These are phyloP conservation scores for Amphimedon queenslandica DNA, from an alignment of 37 sponge, comb jelly and placozoan genomes.

Conservation along the genomic window DNA sequence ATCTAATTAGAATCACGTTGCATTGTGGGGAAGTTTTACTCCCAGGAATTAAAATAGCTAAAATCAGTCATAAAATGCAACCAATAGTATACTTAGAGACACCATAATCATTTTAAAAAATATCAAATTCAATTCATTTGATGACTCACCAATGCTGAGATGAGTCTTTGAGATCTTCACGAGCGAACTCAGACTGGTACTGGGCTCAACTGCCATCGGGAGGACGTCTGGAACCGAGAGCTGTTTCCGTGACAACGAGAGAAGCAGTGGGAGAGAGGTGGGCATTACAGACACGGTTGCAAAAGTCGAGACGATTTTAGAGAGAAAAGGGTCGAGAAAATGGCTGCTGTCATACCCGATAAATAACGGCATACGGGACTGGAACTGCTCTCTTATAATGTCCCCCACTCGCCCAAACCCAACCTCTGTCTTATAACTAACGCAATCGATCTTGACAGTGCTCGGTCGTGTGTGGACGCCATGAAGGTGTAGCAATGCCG, in stretches of 20 bases:
- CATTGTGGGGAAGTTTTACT: too few relatives aligned
- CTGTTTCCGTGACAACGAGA: neutral
- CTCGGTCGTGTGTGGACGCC: constrained; percentile 10
- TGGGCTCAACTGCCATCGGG: neutral
- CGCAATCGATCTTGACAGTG: constrained; percentile 32
- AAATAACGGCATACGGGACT: constrained; percentile 21
- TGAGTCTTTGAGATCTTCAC: neutral
- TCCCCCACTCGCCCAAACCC: neutral
- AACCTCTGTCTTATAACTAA: constrained; percentile 15
- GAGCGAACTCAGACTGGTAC: neutral
- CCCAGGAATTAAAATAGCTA: too few relatives aligned
- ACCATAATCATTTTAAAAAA: too few relatives aligned
- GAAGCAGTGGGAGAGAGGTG: neutral
- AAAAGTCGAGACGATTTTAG: constrained; percentile 38
- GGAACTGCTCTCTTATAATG: constrained; percentile 32
- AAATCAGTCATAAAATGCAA: too few relatives aligned
- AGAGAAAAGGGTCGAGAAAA: constrained; percentile 32
- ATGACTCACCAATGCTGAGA: too few relatives aligned
- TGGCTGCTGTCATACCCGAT: constrained; percentile 38
- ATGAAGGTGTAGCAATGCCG: constrained; percentile 51
- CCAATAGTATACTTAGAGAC: too few relatives aligned
- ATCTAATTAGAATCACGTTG: too few relatives aligned
- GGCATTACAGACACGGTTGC: neutral
- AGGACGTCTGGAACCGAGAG: neutral
- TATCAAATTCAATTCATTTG: too few relatives aligned